These are phyloP conservation scores for Myodes glareolus DNA, from an alignment of 2,113 vertebrate genomes.

Conservation along the genomic window DNA sequence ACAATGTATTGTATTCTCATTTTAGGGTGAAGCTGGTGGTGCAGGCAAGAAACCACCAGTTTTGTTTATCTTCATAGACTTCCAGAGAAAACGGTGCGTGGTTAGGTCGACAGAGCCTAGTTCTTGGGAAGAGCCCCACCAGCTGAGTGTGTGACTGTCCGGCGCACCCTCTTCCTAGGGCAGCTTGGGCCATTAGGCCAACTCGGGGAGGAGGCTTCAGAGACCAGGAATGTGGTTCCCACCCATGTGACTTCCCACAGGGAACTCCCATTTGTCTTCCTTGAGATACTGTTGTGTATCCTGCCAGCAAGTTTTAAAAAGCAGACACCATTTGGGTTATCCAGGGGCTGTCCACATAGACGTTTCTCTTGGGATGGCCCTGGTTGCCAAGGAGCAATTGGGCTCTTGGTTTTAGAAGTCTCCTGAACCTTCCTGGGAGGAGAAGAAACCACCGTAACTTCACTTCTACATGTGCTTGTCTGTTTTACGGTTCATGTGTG, in stretches of 20 bases:
- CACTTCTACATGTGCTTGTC: not conserved
- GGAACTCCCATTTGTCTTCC: not conserved
- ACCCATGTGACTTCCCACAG: not conserved
- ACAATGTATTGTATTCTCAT: not conserved
- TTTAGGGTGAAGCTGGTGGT: not conserved
- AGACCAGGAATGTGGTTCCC: not conserved
- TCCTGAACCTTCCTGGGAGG: not conserved
- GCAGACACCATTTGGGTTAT: not conserved
- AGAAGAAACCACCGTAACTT: not conserved
- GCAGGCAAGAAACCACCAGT: not conserved
- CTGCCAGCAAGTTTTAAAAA: not conserved
- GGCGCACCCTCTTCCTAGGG: not conserved
- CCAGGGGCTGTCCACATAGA: not conserved
- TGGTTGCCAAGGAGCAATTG: accelerated
- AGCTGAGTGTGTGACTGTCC: not conserved
- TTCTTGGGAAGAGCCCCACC: not conserved
- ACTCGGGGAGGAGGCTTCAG: not conserved
- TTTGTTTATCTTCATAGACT: not conserved
- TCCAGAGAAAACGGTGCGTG: not conserved
- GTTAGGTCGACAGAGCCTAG: not conserved
- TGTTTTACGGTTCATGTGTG: not conserved
- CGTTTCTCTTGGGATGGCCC: not conserved
- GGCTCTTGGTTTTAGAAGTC: not conserved
- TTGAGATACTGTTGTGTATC: not conserved
- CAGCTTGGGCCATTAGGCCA: not conserved